Conservation (phyloP, 2,888 invertebrate species). For the Doris montereyensis region DNA sequence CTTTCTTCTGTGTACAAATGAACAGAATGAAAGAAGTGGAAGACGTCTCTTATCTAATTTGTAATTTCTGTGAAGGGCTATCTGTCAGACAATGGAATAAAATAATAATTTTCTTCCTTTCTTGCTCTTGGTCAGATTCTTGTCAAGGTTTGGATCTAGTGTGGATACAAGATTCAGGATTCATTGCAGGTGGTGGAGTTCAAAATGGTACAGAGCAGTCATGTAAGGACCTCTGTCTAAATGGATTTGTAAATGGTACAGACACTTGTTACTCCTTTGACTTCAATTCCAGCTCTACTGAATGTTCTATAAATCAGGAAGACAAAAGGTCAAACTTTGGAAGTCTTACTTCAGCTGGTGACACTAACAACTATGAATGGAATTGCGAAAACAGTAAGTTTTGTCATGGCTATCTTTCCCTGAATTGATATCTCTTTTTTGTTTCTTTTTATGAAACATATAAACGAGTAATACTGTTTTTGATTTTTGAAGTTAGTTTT, state of each 20-base stretch:
- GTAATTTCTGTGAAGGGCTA: too few species aligned
- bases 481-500: too few species aligned
- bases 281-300: constrained; percentile 37
- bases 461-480: too few species aligned
- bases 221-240: constrained; percentile 34
- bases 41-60: too few species aligned
- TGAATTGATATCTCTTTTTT: too few species aligned
- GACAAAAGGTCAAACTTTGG: constrained; percentile 28
- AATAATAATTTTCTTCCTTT: too few species aligned
- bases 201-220: constrained; percentile 1
- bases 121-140: too few species aligned
- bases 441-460: too few species aligned
- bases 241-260: constrained; percentile 34
- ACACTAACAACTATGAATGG: constrained; percentile 49
- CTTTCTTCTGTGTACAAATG: too few species aligned
- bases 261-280: constrained; percentile 48
- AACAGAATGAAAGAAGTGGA: too few species aligned
- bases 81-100: too few species aligned
- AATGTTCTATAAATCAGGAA: constrained; percentile 43
- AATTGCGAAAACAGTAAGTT: constrained; percentile 54
- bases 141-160: constrained; percentile 50
- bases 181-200: constrained; percentile 1
- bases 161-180: constrained; percentile 46
- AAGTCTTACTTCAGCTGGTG: constrained; percentile 1
- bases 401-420: too few species aligned